Evolutionary conservation across 1,140 invertebrate species (phyloP), one percentile per base, ranked within the genome.

Genomic region (Drosophila simulans): DNA sequence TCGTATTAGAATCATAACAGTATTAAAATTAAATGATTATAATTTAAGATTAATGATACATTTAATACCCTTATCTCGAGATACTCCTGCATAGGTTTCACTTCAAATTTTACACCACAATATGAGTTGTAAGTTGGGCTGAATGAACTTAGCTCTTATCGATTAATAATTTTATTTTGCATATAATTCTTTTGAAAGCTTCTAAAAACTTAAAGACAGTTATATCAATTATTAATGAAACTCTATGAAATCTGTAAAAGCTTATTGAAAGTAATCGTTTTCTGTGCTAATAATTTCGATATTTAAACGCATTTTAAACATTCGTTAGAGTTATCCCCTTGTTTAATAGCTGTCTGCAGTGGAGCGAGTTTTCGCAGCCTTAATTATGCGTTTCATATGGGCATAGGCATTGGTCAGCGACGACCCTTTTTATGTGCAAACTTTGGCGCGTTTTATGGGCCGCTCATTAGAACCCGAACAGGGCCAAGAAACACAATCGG

Each of bases 381-480:
- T 75, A 76, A 76, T 76, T 76, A 76, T 68, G 55, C 49, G 46
- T 49, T 68, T 66, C 53, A 58, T 69, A 70, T 49, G 51, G 49
- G 42, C 62, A 25, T 1, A 5, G 49, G 35, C 35, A 54, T 39
- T 75, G 59, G 71, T 31, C 56, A 46, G 55, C 51, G 60, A 42
- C 56, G 49, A 68, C 39, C 63, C 49, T 68, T 76, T 55, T 77
- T 69, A 77, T 60, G 82, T 72, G 77, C 62, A 82, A 88, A 88
- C 80, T 78, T 86, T 79, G 69, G 75, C 83, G 75, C 83, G 84
- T 88, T 86, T 86, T 86, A 86, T 86, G 79, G 64, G 27, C 57
- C 59, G 72, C 83, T 86, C 83, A 83, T 86, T 86, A 88, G 83
- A 83, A 55, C 69, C 63, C 66, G 63, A 45, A 74, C 57, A 59